A percentile compares a stretch with the other conserved stretches of the same genome.
These are phyloP conservation scores for Loxodonta africana DNA, from an alignment of 2,113 vertebrate genomes.

Conservation along the genomic window DNA sequence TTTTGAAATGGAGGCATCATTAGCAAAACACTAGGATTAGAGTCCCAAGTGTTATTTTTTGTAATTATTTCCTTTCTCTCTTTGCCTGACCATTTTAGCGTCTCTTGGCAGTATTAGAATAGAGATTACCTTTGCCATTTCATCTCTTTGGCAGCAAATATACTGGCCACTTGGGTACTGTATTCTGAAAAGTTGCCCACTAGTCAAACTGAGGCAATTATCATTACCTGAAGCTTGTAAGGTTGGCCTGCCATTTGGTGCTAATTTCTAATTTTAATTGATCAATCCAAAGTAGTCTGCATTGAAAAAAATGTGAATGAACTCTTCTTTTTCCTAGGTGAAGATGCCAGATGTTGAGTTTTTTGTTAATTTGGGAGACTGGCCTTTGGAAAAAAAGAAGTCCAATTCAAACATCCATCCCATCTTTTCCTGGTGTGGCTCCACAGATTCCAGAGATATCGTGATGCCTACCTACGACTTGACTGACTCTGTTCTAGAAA, in stretches of 20 bases:
- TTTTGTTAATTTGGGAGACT: conserved; percentile 98
- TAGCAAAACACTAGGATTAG: not conserved
- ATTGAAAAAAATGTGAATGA: not conserved
- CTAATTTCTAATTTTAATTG: not conserved
- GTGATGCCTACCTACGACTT: conserved; percentile 99
- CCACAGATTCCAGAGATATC: conserved; percentile 95
- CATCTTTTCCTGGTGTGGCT: conserved; percentile 99
- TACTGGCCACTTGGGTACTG: not conserved
- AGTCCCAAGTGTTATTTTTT: not conserved
- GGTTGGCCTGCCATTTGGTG: not conserved
- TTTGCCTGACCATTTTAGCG: not conserved
- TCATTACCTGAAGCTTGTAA: not conserved
- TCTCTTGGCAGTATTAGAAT: not conserved
- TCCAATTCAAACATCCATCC: conserved; percentile 91
- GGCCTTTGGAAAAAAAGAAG: conserved; percentile 98
- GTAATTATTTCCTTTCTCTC: not conserved
- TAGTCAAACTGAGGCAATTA: not conserved
- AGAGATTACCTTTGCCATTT: not conserved
- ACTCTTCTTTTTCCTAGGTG: conserved; percentile 89
- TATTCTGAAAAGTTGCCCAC: not conserved
- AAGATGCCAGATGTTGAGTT: conserved; percentile 96
- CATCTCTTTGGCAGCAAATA: not conserved
- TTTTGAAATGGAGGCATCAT: not conserved
- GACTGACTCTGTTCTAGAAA: conserved; percentile 98
- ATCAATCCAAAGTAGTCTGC: not conserved